phyloP scores from a whole-genome alignment of 2,888 invertebrate species.

The Rosalia funebris region DNA sequence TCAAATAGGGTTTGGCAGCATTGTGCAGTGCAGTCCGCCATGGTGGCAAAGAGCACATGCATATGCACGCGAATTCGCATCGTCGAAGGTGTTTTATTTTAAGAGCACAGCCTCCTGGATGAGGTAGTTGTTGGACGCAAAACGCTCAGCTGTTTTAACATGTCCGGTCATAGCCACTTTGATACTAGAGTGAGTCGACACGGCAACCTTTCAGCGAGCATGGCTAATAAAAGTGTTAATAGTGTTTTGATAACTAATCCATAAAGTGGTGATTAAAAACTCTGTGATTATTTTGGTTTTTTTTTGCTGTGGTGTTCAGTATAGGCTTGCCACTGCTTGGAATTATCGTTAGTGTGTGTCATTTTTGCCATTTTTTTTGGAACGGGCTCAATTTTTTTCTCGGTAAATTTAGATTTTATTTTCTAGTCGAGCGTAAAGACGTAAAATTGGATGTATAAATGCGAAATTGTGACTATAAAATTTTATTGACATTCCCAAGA shows the following conservation, averaged over 20 bases:
- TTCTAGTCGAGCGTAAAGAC: constrained; percentile 8
- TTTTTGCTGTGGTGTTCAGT: constrained; percentile 17
- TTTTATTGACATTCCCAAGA: not conserved
- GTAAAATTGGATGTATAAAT: not conserved
- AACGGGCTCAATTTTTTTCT: constrained; percentile 27
- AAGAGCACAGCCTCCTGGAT: constrained; percentile 45
- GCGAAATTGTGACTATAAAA: not conserved
- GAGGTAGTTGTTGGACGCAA: constrained; percentile 41
- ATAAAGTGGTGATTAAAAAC: constrained; percentile 29
- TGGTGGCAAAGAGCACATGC: constrained; percentile 13
- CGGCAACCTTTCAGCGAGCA: constrained; percentile 29
- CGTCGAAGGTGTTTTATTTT: constrained; percentile 43
- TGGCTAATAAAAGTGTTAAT: constrained; percentile 28
- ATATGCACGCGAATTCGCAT: constrained; percentile 22
- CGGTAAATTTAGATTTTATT: constrained; percentile 30
- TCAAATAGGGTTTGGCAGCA: constrained; percentile 3
- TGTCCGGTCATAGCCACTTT: constrained; percentile 44
- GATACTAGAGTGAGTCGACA: constrained; percentile 35
- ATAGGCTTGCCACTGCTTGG: constrained; percentile 11
- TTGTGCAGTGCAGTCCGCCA: constrained; percentile 21
- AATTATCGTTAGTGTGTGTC: constrained; percentile 18
- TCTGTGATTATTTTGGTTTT: constrained; percentile 28
- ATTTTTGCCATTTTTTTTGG: constrained; percentile 26
- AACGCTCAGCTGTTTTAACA: constrained; percentile 51
- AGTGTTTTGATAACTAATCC: constrained; percentile 25